These are phyloP conservation scores for Oscheius onirici DNA, from an alignment of 2,888 invertebrate species.

Conservation along the genomic window DNA sequence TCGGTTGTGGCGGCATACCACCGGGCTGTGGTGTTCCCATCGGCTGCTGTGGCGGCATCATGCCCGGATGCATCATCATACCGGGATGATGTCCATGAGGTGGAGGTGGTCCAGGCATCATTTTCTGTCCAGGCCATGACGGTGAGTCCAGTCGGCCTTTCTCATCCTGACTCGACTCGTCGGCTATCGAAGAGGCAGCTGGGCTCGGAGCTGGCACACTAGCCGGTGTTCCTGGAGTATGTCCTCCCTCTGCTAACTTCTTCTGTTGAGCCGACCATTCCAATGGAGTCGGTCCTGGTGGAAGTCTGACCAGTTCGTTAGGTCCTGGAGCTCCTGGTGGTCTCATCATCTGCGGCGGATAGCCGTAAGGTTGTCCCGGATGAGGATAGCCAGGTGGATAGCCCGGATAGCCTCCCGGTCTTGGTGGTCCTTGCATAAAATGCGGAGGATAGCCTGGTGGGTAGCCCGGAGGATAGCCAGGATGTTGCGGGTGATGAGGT, in stretches of 20 bases:
- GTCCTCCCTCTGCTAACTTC: conserved; percentile 31
- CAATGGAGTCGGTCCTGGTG: conserved; percentile 54
- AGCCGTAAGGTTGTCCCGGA: conserved; percentile 5
- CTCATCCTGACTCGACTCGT: conserved; percentile 48
- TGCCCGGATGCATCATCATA: conserved; percentile 34
- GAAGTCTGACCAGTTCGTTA: conserved; percentile 56
- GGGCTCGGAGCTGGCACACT: conserved; percentile 50
- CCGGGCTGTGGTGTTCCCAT: conserved; percentile 29
- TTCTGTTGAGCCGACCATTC: conserved; percentile 56
- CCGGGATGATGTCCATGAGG: conserved; percentile 12
- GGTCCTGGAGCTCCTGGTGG: conserved; percentile 38
- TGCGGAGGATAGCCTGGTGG: conserved; percentile 29
- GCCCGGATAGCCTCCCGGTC: background rate
- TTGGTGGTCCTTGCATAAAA: conserved; percentile 14
- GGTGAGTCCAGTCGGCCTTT: conserved; percentile 40
- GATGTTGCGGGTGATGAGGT: conserved; percentile 2
- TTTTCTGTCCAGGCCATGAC: conserved; percentile 27
- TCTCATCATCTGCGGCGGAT: conserved; percentile 51
- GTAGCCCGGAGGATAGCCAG: conserved; percentile 32
- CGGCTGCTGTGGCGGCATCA: conserved; percentile 33
- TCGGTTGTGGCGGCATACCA: background rate
- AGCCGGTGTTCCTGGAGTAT: conserved; percentile 45
- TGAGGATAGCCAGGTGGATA: conserved; percentile 2
- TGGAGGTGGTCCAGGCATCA: background rate
- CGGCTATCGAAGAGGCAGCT: conserved; percentile 48